These are phyloP conservation scores for Haemorhous mexicanus DNA, from an alignment of 2,113 vertebrate genomes.

Conservation along the genomic window DNA sequence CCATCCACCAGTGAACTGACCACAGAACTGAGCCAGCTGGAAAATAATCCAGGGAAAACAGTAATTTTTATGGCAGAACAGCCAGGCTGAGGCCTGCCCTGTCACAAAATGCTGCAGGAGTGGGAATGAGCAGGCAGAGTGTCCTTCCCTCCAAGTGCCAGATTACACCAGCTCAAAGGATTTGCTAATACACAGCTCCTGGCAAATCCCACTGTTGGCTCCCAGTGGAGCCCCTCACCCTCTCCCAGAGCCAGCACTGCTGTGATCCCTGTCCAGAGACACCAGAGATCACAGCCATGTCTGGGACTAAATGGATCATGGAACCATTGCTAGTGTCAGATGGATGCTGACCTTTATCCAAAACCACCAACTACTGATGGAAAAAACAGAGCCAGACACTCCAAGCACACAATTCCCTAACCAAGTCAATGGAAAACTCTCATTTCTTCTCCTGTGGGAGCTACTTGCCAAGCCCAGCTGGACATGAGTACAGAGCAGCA, in stretches of 20 bases:
- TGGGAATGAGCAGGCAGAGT: not conserved
- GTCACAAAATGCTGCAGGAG: not conserved
- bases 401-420: not conserved
- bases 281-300: not conserved
- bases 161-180: not conserved
- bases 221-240: not conserved
- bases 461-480: not conserved
- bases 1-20: not conserved
- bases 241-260: rapidly evolving
- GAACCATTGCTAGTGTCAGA: not conserved
- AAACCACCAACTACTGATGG: not conserved
- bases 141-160: not conserved
- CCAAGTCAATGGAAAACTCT: not conserved
- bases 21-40: not conserved
- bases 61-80: not conserved
- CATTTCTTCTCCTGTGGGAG: not conserved
- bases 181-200: not conserved
- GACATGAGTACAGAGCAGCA: not conserved
- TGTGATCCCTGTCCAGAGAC: not conserved
- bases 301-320: not conserved
- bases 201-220: not conserved
- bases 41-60: not conserved
- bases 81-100: not conserved
- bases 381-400: not conserved
- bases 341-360: not conserved